Conservation (phyloP, 2,797 vertebrate genomes). For the Chelonia mydas region DNA sequence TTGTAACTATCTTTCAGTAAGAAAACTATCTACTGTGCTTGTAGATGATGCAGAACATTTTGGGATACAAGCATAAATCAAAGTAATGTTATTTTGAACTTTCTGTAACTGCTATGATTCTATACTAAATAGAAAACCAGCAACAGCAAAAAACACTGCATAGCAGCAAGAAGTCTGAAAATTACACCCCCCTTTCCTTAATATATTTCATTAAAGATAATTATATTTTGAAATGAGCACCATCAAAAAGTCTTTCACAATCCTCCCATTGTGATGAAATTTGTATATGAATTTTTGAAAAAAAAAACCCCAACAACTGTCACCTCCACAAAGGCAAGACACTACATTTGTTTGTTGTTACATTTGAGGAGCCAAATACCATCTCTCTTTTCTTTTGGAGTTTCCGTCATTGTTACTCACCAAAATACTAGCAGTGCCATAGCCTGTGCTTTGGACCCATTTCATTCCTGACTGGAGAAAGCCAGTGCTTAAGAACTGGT, state of each 20-base stretch:
- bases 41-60: background rate
- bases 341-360: background rate
- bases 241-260: background rate
- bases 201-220: background rate
- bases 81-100: background rate
- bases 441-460: background rate
- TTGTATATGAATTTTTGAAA: background rate
- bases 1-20: background rate
- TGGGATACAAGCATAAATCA: background rate
- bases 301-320: background rate
- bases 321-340: accelerated
- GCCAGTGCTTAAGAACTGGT: background rate
- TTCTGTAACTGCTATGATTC: background rate
- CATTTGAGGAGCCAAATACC: background rate
- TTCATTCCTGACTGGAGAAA: background rate
- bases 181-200: background rate
- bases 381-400: background rate
- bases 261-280: background rate
- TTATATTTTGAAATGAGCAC: background rate
- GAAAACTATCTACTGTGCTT: background rate
- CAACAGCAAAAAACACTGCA: background rate
- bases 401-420: background rate
- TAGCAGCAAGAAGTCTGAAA: background rate
- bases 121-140: background rate
- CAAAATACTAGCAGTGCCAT: background rate